Evolutionary conservation across 2,797 vertebrate species (phyloP).

Genomic region (Pangasius mekongensis): DNA sequence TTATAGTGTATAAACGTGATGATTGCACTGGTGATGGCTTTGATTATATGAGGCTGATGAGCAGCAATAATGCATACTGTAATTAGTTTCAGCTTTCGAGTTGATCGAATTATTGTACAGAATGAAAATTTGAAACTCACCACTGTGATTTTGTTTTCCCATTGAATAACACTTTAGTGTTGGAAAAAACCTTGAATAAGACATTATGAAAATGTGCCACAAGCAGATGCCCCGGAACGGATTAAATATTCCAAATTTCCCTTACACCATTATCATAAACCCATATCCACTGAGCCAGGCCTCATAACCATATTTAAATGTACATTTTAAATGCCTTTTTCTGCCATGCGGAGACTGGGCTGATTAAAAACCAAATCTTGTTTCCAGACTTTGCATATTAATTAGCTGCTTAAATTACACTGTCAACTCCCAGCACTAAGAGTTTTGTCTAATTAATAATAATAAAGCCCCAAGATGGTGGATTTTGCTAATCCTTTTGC

Average conservation of each 20-base stretch:
- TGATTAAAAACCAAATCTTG: slow-evolving; percentile 65
- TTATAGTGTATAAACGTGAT: slow-evolving; percentile 40
- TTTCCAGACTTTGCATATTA: slow-evolving; percentile 66
- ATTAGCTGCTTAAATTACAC: slow-evolving; percentile 65
- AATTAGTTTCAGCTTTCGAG: slow-evolving; percentile 53
- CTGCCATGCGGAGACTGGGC: slow-evolving; percentile 52
- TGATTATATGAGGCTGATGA: slow-evolving; percentile 47
- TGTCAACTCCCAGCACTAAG: slow-evolving; percentile 64
- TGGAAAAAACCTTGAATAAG: slow-evolving; percentile 50
- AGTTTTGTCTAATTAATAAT: slow-evolving; percentile 67
- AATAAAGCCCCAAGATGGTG: slow-evolving; percentile 65
- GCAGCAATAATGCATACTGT: slow-evolving; percentile 48
- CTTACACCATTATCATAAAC: slow-evolving; percentile 54
- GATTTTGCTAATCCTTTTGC: slow-evolving; percentile 65
- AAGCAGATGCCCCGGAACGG: slow-evolving; percentile 51
- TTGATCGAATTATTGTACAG: slow-evolving; percentile 50
- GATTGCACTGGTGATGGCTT: slow-evolving; percentile 37
- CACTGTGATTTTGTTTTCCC: slow-evolving; percentile 72
- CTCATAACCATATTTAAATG: slow-evolving; percentile 62
- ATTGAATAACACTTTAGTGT: slow-evolving; percentile 42
- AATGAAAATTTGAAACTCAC: slow-evolving; percentile 51
- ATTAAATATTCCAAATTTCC: slow-evolving; percentile 58
- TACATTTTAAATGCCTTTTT: slow-evolving; percentile 52
- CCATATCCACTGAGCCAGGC: slow-evolving; percentile 53
- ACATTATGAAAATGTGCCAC: slow-evolving; percentile 58